phyloP scores from a whole-genome alignment of 2,797 vertebrate species.

The Cossypha polioptera region DNA sequence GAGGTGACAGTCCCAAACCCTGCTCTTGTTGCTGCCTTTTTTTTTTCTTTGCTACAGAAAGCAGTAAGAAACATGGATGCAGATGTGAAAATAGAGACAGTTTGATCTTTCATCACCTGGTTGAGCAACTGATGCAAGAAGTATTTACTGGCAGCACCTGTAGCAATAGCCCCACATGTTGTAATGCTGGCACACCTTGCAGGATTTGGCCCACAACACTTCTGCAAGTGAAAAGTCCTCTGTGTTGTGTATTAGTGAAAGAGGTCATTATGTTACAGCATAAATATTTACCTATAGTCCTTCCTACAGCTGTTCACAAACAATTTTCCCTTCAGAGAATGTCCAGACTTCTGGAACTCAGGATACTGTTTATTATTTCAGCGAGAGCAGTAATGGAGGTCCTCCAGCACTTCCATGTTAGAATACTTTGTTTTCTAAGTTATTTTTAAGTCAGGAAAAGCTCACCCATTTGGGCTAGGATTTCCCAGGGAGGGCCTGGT shows the following conservation, averaged over 20 bases:
- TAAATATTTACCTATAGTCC: slow-evolving; percentile 55
- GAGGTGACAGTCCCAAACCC: not conserved
- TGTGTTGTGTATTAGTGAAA: slow-evolving; percentile 14
- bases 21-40: not conserved
- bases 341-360: not conserved
- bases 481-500: not conserved
- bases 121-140: slow-evolving; percentile 20
- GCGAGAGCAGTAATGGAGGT: not conserved
- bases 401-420: not conserved
- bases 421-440: not conserved
- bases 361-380: not conserved
- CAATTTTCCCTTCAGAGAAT: slow-evolving; percentile 17
- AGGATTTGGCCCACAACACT: not conserved
- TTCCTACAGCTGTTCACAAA: slow-evolving; percentile 29
- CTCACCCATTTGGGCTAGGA: not conserved
- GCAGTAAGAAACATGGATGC: not conserved
- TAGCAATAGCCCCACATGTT: not conserved
- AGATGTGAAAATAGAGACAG: not conserved
- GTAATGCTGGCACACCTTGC: slow-evolving; percentile 50
- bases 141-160: slow-evolving; percentile 44
- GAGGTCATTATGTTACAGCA: slow-evolving; percentile 20
- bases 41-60: not conserved
- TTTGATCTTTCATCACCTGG: slow-evolving; percentile 15
- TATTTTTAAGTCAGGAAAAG: not conserved
- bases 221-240: slow-evolving; percentile 15